Base-by-base conservation (phyloP, 2,797 vertebrate genomes). In the Delichon dasypus region DNA sequence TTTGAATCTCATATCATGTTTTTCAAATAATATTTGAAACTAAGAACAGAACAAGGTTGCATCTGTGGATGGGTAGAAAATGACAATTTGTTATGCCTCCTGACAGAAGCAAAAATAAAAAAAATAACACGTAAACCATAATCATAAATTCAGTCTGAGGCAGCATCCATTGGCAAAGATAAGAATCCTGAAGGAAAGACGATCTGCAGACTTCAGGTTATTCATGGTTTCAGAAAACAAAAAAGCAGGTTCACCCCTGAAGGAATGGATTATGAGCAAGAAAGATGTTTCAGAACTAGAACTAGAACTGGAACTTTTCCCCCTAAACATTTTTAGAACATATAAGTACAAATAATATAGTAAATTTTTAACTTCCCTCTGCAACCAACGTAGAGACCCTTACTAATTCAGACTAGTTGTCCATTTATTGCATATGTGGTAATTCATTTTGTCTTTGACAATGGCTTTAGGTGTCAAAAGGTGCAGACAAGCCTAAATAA, bases 301-400 rank as follows among this genome's bases (percentile, higher is more conserved):
- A 57, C 22, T 65, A n/a, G 19, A 64, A 61, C 17, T 10, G 14
- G 32, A 58, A 57, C 5, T 14, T 66, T 38, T 23, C 1, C 8
- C 11, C 2, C 5, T 47, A 57, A 78, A 57, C 0, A 0, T 32
- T 67, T 78, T 27, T 47, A 64, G 10, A 79, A 72, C 3, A 40
- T 15, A 8, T 15, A 50, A 75, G 3, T 58, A 11, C 3, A 68
- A 88, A 36, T 12, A 64, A 38, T 60, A 68, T 13, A 73, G 22
- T 26, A 34, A 18, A 9, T 29, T 47, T 76, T 77, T 32, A n/a
- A 23, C 10, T 38, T 36, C 4, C 4, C 11, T 26, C n/a, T 70
- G 14, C 25, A 62, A 7, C 1, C 2, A 57, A 6, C 4, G 4
- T 60, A 17, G 8, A 55, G 2, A 40, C 13, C 12, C 11, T 30